Base-by-base conservation (phyloP, 2,113 vertebrate species). In the Chloroceryle aenea region DNA sequence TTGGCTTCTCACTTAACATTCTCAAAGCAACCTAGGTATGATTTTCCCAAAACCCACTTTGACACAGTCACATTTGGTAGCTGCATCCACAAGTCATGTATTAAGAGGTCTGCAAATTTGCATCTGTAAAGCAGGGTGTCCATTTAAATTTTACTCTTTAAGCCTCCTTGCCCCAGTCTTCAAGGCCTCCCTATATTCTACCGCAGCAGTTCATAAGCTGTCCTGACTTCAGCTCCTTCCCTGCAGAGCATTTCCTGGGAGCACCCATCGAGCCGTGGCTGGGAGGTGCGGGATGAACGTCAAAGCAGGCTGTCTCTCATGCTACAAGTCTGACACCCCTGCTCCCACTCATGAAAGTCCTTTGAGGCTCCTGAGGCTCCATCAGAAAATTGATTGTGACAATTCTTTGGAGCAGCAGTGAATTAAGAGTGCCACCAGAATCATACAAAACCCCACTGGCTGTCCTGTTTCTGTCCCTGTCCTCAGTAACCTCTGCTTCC, bases 401-500 rank as follows among this genome's bases (percentile, higher is more conserved):
- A 66, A 15, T 11, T 59, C 27, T 72, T 45, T 50, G 30, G 50
- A 82, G 50, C 42, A 71, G 40, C 59, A 47, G 38, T 10, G 34
- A 48, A 73, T 52, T 10, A 59, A 52, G 48, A 52, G 6, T 20
- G 27, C 20, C 1, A 1, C 21, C 53, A 91, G 81, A 56, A 45
- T 42, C 29, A 7, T 5, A 40, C 14, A 45, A 23, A 64, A 20
- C 43, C 36, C 34, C 1, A 0, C 67, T 3, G 15, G 10, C 36
- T 76, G 22, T 85, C 71, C 36, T 64, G 62, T 56, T 85, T 53
- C 36, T 64, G 66, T 56, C 85, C 76, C 55, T 74, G 50, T 74
- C 92, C 82, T 62, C 72, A 14, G 53, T 75, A 92, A 93, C 90
- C 95, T 92, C 90, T 83, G 86, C 77, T 96, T 96, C 93, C 96